Evolutionary conservation across 2,113 vertebrate genomes (phyloP), one percentile per base, ranked within the genome.

Genomic region (Cyphomyrus plagiostoma): DNA sequence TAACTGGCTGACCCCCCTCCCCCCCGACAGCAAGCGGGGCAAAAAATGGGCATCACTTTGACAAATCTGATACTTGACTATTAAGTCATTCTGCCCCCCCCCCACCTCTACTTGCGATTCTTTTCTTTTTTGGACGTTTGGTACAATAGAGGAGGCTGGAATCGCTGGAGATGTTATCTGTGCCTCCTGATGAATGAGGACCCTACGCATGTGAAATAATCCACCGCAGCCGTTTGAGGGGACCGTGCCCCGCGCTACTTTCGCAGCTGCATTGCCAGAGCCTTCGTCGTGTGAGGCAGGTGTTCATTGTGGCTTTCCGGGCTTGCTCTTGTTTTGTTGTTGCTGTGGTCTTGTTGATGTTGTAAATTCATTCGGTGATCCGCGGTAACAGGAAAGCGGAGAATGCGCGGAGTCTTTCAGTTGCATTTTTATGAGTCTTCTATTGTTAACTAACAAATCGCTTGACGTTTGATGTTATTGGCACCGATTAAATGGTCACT

Each of bases 71-170:
- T 83, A 49, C 23, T 82, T 62, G 10, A 70, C 77, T 7, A 90
- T 92, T 91, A 45, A 88, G 87, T 84, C 87, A 80, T 85, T 87
- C 85, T 70, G n/a, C 26, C 10, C 46, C 10, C n/a, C 46, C 10
- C 74, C 74, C 35, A 19, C 74, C 35, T 42, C 74, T 15, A 80
- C 35, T 80, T 39, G 74, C 62, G 62, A 46, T 91, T 94, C 90
- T 21, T 48, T 35, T 89, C 30, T 82, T 93, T 89, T 91, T 90
- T 89, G 90, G 89, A 91, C 91, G 92, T 30, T 80, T 26, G 50
- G 23, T 30, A 95, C 92, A 95, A 95, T 95, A 95, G 95, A 95
- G 94, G 88, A 92, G 89, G 91, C 87, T 74, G 88, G 49, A 89
- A 62, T 88, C 88, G 89, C 92, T 94, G 89, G 86, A 91, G 89